Evolutionary conservation across 1,140 invertebrate species (phyloP).

Genomic region (Bombus ignitus): DNA sequence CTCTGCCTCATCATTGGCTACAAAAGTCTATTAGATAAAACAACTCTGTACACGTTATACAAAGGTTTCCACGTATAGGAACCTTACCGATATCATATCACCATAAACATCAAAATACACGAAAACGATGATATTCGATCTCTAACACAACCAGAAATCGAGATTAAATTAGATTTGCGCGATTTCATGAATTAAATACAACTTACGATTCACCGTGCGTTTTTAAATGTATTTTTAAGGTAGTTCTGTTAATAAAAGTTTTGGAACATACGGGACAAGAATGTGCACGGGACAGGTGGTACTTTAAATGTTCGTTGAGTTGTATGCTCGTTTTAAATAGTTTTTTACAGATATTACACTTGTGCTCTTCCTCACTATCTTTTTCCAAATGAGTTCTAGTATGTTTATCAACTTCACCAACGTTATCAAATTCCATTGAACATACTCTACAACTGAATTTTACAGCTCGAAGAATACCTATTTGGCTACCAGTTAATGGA

Average conservation of each 20-base stretch:
- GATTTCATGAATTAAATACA: background rate
- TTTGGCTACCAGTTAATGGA: constrained; percentile 61
- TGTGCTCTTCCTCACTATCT: constrained; percentile 51
- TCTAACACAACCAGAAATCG: background rate
- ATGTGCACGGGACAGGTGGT: constrained; percentile 66
- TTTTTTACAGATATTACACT: constrained; percentile 73
- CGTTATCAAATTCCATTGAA: constrained; percentile 68
- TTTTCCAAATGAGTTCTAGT: constrained; percentile 68
- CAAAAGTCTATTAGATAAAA: background rate
- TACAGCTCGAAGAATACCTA: constrained; percentile 67
- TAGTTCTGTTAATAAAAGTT: constrained; percentile 72
- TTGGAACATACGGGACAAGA: constrained; percentile 72
- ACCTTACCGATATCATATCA: background rate
- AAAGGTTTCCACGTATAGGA: background rate
- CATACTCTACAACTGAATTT: constrained; percentile 74
- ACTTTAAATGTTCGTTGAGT: constrained; percentile 69
- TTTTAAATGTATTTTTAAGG: constrained; percentile 72
- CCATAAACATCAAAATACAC: background rate
- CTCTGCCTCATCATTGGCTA: background rate
- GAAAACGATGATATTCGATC: background rate
- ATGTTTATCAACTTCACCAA: constrained; percentile 72
- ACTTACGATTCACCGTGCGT: constrained; percentile 58
- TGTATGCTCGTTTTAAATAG: constrained; percentile 48
- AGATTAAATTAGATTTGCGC: background rate
- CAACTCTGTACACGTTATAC: constrained; percentile 20